Percentiles rank a stretch among this genome's conserved stretches.
These are phyloP conservation scores for Phallusia fumigata DNA, from an alignment of 23 tunicate species.

Conservation along the genomic window DNA sequence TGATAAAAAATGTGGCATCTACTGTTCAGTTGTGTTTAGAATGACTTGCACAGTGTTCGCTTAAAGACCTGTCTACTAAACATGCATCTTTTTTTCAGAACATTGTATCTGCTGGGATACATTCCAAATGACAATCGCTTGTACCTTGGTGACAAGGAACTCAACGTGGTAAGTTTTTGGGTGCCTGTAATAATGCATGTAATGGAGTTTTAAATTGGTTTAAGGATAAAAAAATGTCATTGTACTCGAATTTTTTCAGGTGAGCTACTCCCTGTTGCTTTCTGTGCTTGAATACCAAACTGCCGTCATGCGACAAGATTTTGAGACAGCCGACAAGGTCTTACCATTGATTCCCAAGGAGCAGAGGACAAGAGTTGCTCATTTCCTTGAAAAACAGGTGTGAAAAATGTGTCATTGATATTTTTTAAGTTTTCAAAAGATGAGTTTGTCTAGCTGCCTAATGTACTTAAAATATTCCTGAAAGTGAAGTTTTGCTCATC, in stretches of 20 bases:
- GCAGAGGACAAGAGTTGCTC: conserved; percentile 93
- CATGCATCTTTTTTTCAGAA: conserved; percentile 30
- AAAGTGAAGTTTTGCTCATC: too few relatives aligned
- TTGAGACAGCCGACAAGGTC: conserved; percentile 96
- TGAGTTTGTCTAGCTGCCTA: too few relatives aligned
- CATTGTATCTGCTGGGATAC: conserved; percentile 89
- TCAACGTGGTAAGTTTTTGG: conserved; percentile 74
- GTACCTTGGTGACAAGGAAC: conserved; percentile 91
- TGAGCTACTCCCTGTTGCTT: conserved; percentile 83
- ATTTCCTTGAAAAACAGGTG: conserved; percentile 95
- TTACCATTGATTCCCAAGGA: conserved; percentile 94
- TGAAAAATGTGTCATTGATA: background rate
- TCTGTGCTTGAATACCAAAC: conserved; percentile 98
- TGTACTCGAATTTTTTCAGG: conserved; percentile 36
- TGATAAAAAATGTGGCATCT: too few relatives aligned
- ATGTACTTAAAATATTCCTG: too few relatives aligned
- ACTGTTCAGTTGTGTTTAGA: too few relatives aligned
- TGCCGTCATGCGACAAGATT: conserved; percentile 96
- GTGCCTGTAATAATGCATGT: background rate
- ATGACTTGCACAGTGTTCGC: too few relatives aligned
- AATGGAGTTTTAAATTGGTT: too few relatives aligned
- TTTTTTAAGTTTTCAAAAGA: too few relatives aligned
- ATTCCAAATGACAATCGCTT: conserved; percentile 86
- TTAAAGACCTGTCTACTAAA: background rate
- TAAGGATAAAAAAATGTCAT: background rate